These are phyloP conservation scores for Entomobrya multifasciata DNA, from an alignment of 2,888 invertebrate genomes.

Conservation along the genomic window DNA sequence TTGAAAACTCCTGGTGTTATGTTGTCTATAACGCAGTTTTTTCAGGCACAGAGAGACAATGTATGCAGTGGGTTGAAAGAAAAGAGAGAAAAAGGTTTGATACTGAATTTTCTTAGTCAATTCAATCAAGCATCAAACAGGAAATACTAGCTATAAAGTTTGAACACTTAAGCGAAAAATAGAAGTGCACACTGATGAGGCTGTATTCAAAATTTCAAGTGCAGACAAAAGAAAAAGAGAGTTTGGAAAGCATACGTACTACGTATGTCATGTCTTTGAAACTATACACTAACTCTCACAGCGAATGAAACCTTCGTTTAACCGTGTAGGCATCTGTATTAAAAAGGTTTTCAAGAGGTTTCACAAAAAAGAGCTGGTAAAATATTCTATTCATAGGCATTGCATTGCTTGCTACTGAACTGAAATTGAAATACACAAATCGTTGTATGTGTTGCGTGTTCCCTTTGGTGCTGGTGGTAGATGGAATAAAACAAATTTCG, in stretches of 20 bases:
- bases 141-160: conserved; percentile 43
- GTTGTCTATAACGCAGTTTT: no score
- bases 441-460: no score
- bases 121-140: conserved; percentile 28
- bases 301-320: background rate
- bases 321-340: background rate
- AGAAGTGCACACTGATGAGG: conserved; percentile 32
- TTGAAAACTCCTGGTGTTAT: no score
- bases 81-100: background rate
- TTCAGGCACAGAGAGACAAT: no score
- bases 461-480: background rate
- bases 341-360: conserved; percentile 27
- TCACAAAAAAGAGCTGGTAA: background rate
- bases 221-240: conserved; percentile 23
- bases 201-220: conserved; percentile 36
- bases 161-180: conserved; percentile 29
- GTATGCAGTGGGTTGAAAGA: no score
- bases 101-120: background rate
- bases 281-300: background rate
- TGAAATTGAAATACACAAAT: no score
- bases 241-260: background rate
- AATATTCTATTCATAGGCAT: background rate
- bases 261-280: background rate
- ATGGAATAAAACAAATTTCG: background rate
- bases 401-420: background rate